Conservation (phyloP, 2,113 vertebrate genomes). For the Sturnus vulgaris region DNA sequence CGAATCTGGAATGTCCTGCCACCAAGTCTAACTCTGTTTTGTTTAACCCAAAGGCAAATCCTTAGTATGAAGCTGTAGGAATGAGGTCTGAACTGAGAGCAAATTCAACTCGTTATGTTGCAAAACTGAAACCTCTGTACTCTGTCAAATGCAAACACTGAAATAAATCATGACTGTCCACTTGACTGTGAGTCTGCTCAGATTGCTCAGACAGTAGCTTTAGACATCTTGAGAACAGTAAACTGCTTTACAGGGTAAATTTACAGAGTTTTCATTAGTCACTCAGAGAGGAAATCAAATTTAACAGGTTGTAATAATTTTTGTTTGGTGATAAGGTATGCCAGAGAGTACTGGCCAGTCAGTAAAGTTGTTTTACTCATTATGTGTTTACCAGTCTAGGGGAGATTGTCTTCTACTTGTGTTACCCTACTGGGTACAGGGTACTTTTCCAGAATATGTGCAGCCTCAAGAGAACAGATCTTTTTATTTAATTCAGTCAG, state of each 20-base stretch:
- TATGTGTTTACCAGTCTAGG: neutral
- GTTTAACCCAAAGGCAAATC: neutral
- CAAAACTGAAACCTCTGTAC: neutral
- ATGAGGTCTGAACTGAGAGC: neutral
- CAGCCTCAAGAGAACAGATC: neutral
- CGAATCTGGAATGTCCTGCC: neutral
- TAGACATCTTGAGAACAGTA: neutral
- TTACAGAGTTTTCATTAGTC: neutral
- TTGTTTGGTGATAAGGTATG: neutral
- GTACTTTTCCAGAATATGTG: neutral
- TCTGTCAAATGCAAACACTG: neutral
- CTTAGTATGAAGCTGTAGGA: neutral
- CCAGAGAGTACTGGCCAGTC: neutral
- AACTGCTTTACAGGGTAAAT: neutral
- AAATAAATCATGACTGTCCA: neutral
- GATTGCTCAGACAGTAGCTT: neutral
- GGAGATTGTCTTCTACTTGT: neutral
- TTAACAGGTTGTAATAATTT: neutral
- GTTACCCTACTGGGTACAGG: neutral
- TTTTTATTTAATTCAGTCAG: neutral
- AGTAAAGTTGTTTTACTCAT: neutral
- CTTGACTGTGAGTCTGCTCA: neutral
- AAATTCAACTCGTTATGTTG: neutral
- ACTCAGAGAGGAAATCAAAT: neutral
- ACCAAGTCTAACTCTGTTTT: neutral